phyloP scores from a whole-genome alignment of 2,888 invertebrate genomes.

The Megamerina dolium region DNA sequence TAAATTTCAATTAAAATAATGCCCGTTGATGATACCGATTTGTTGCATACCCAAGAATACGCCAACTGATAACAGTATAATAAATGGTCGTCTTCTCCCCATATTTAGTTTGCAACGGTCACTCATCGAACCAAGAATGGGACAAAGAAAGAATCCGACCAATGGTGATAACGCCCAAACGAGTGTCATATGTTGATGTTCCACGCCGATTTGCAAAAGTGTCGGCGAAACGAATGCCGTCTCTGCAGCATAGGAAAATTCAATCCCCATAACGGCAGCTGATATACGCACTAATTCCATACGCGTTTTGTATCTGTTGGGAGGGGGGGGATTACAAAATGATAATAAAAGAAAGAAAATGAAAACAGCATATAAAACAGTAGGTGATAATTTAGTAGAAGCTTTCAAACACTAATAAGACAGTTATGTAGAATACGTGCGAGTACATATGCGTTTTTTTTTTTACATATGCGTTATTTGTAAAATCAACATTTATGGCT shows the following conservation, averaged over 20 bases:
- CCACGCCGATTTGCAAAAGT: constrained; percentile 84
- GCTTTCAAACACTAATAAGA: no score
- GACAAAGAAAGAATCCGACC: constrained; percentile 91
- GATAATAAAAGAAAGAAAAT: neutral
- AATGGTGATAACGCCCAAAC: constrained; percentile 94
- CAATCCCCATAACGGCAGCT: constrained; percentile 94
- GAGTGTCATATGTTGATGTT: constrained; percentile 88
- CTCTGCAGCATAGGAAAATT: constrained; percentile 95
- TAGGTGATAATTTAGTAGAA: no score
- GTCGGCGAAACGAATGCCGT: constrained; percentile 96
- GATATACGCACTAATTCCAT: constrained; percentile 80
- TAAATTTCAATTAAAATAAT: neutral
- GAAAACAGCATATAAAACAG: neutral
- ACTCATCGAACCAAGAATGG: constrained; percentile 84
- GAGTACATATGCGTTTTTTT: no score
- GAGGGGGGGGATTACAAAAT: no score
- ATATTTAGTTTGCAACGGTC: constrained; percentile 76
- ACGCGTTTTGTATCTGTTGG: constrained; percentile 68
- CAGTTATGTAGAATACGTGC: no score
- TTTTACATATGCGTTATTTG: no score
- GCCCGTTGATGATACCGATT: neutral
- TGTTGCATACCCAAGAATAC: constrained; percentile 68
- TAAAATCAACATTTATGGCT: no score
- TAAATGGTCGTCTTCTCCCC: constrained; percentile 88
- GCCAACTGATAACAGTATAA: constrained; percentile 80